Conservation (phyloP, 2,888 invertebrate genomes). For the Drosophila limbata region DNA sequence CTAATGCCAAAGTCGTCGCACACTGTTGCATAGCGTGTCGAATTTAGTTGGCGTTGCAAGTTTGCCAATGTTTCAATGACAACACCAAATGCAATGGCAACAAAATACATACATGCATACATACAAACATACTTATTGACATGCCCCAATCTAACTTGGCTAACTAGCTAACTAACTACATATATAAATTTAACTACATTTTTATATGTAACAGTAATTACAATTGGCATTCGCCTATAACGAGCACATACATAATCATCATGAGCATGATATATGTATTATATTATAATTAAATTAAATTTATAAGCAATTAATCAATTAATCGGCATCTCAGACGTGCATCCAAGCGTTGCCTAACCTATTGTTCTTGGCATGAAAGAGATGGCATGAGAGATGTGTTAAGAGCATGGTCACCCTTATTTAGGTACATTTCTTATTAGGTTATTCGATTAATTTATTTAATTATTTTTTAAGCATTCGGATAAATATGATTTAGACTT, state of each 20-base stretch:
- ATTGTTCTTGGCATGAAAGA: neutral
- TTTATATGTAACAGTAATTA: constrained; percentile 36
- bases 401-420: neutral
- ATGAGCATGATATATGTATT: neutral
- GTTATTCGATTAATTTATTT: too few relatives aligned
- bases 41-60: constrained; percentile 13
- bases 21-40: constrained; percentile 35
- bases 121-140: constrained; percentile 1
- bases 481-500: too few relatives aligned
- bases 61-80: constrained; percentile 58
- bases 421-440: neutral
- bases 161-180: neutral
- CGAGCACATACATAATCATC: constrained; percentile 30
- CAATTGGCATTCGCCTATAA: constrained; percentile 39
- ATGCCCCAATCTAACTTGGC: constrained; percentile 12
- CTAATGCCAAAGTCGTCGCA: constrained; percentile 53
- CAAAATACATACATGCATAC: neutral
- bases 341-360: neutral
- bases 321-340: constrained; percentile 10
- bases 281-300: constrained; percentile 17
- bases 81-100: constrained; percentile 48
- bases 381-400: neutral
- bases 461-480: too few relatives aligned
- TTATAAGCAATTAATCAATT: constrained; percentile 16
- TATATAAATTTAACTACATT: constrained; percentile 5